Evolutionary conservation across 2,113 vertebrate species (phyloP).

Genomic region (Trichechus manatus): DNA sequence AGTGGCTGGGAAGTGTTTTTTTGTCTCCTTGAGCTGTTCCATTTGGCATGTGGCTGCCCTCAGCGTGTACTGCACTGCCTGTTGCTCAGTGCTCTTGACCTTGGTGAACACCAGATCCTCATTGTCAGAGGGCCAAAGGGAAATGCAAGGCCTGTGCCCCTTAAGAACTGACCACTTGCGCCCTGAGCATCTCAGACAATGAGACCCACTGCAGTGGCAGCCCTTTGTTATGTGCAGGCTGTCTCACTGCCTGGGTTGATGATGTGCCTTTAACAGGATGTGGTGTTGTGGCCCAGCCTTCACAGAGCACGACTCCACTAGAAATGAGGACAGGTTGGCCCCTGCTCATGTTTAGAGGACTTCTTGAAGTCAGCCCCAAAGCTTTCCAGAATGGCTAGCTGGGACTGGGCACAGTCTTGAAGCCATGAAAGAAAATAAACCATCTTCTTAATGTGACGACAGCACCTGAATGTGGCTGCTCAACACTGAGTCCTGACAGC

Average conservation of each 20-base stretch:
- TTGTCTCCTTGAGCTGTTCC: background rate
- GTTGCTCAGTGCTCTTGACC: background rate
- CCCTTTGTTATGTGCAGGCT: background rate
- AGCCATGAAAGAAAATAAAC: background rate
- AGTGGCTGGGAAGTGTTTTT: background rate
- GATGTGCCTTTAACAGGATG: background rate
- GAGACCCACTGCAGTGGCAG: background rate
- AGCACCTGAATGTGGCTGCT: background rate
- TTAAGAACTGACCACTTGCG: fast-evolving
- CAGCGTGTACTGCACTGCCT: background rate
- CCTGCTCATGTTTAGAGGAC: background rate
- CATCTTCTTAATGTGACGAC: fast-evolving
- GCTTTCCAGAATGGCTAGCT: background rate
- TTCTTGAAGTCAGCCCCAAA: background rate
- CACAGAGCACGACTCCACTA: background rate
- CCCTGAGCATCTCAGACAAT: background rate
- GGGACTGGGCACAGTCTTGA: background rate
- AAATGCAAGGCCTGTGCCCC: background rate
- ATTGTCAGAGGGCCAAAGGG: background rate
- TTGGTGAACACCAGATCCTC: background rate
- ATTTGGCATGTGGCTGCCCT: fast-evolving
- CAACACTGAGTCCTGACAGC: too few species aligned
- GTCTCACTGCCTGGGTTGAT: fast-evolving
- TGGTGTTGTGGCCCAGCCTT: fast-evolving
- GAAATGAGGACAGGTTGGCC: background rate